phyloP scores from a whole-genome alignment of 1,140 invertebrate species.

The Phymorhynchus buccinoides region DNA sequence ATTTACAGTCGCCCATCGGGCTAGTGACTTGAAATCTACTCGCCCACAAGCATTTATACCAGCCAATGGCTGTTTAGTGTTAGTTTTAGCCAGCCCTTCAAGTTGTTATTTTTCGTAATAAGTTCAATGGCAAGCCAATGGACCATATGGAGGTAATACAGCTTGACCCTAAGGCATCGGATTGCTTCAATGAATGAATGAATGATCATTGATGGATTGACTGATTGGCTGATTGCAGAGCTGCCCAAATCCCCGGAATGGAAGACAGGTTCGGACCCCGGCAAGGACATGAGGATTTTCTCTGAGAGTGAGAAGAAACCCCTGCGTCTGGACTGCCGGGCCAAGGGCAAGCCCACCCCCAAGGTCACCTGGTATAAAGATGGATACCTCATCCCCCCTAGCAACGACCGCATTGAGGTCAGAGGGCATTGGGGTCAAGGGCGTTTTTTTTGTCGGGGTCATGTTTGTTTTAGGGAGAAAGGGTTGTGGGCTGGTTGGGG shows the following conservation, averaged over 20 bases:
- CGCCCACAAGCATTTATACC: neutral
- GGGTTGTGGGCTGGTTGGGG: too few species aligned
- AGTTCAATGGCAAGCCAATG: too few species aligned
- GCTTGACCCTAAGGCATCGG: neutral
- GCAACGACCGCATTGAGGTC: conserved; percentile 13
- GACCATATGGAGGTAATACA: neutral
- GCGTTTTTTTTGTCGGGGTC: neutral
- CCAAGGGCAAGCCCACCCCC: conserved; percentile 38
- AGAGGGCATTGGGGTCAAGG: neutral
- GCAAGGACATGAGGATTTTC: neutral
- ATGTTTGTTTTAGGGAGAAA: too few species aligned
- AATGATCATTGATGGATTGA: neutral
- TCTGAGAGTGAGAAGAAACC: conserved; percentile 14
- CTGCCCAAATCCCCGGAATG: conserved; percentile 24
- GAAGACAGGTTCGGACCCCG: conserved; percentile 40
- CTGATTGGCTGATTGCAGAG: neutral
- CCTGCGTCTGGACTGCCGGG: conserved; percentile 36
- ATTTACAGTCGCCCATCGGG: too few species aligned
- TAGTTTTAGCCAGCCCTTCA: neutral
- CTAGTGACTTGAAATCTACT: too few species aligned
- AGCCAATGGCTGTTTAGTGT: neutral
- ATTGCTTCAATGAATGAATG: too few species aligned
- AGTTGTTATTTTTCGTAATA: neutral
- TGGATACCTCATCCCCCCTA: neutral
- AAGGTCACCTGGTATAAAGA: conserved; percentile 42